phyloP scores from a whole-genome alignment of 2,113 vertebrate genomes.

The Channa argus region DNA sequence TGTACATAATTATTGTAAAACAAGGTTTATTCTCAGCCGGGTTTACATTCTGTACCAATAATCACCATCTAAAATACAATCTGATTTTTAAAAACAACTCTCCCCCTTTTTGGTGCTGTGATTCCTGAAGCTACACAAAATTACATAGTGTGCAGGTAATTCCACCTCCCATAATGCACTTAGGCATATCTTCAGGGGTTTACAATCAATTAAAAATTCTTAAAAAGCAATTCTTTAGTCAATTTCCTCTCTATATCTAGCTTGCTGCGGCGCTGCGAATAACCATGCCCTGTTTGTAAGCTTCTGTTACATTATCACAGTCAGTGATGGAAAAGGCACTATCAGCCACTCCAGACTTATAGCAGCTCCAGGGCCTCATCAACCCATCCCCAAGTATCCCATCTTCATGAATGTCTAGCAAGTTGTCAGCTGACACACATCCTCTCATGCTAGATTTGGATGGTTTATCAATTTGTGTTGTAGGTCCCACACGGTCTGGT shows the following conservation, averaged over 20 bases:
- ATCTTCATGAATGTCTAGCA: conserved; percentile 83
- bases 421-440: conserved; percentile 91
- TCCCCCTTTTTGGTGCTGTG: conserved; percentile 63
- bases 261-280: conserved; percentile 79
- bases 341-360: conserved; percentile 73
- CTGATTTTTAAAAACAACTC: conserved; percentile 21
- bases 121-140: conserved; percentile 39
- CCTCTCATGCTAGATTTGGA: conserved; percentile 80
- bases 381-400: conserved; percentile 52
- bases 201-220: conserved; percentile 11
- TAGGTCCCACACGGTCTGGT: conserved; percentile 72
- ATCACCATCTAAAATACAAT: conserved; percentile 25
- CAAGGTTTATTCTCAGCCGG: not conserved
- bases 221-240: conserved; percentile 7
- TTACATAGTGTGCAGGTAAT: not conserved
- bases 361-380: conserved; percentile 79
- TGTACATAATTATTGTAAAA: not conserved
- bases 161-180: conserved; percentile 23
- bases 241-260: conserved; percentile 64
- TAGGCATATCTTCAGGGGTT: conserved; percentile 41
- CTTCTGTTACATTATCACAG: conserved; percentile 82
- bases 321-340: conserved; percentile 86
- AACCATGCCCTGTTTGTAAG: conserved; percentile 81
- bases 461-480: conserved; percentile 40
- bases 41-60: not conserved